Evolutionary conservation across 1,140 invertebrate species (phyloP), one percentile per base, ranked within the genome.

Genomic region (Monomorium pharaonis): DNA sequence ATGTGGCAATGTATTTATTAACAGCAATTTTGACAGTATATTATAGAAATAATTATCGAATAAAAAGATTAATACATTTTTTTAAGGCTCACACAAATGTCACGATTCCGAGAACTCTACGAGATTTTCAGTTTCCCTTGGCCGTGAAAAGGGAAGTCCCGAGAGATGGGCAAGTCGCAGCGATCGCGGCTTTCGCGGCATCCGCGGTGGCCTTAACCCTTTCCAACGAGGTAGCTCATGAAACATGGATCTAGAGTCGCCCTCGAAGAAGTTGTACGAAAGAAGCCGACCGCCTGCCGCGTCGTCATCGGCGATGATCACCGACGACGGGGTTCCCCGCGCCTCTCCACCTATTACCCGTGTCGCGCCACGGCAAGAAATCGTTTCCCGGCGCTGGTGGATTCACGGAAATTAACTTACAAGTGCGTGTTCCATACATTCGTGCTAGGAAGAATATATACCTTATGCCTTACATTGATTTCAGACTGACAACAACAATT

Each of bases 201-300:
- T 44, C 24, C 54, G 62, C 75, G 49, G 60, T 67, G 74, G 49
- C 74, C 62, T 80, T 67, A 78, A 80, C 72, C 62, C 74, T 80
- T 42, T 67, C 84, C 75, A n/a, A 18, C 54, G 69, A 86, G 54
- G 49, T 58, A 70, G 27, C 89, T 90, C 89, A 90, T 90, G 89
- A 90, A 90, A 90, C 88, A 90, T 90, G 89, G 88, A 90, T 90
- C 86, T 77, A 58, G 76, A 89, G 88, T 86, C 89, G 81, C 47
- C 69, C 88, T 86, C 49, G 80, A 89, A 89, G 85, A 89, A 90
- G 80, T 70, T 65, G 70, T 63, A 86, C 78, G 86, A 87, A 90
- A 85, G 76, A 90, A 90, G 81, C 72, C 76, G 88, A 85, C 86
- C 81, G 85, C 88, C 89, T 69, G 85, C 85, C 56, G 77, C 33